Evolutionary conservation across 2,888 invertebrate species (phyloP).

Genomic region (Protonemura montana): DNA sequence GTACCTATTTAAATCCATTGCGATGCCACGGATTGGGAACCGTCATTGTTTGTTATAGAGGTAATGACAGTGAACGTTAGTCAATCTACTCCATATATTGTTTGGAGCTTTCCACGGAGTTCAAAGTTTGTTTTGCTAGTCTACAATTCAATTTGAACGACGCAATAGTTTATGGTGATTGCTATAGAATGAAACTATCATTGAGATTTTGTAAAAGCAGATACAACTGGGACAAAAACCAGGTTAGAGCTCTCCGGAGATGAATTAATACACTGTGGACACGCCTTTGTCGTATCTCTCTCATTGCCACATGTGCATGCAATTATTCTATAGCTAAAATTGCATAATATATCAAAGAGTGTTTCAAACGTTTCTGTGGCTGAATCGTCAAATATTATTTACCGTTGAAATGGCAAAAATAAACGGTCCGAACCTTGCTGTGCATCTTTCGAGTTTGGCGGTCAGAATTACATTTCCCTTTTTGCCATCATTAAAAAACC

Average conservation of each 20-base stretch:
- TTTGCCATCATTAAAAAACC: constrained; percentile 20
- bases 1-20: background rate
- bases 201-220: background rate
- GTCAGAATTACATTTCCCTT: background rate
- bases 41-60: background rate
- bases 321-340: background rate
- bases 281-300: constrained; percentile 16
- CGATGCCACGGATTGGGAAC: background rate
- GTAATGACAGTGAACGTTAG: background rate
- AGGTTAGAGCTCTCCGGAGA: background rate
- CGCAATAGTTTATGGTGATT: background rate
- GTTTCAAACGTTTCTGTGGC: background rate
- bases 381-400: background rate
- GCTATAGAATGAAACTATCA: background rate
- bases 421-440: background rate
- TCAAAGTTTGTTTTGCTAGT: background rate
- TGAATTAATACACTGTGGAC: background rate
- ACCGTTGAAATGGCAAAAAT: background rate
- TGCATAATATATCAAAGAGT: background rate
- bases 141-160: background rate
- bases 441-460: constrained; percentile 2
- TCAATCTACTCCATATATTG: background rate
- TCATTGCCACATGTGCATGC: background rate
- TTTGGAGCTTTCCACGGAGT: background rate
- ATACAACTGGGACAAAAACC: background rate